Evolutionary conservation across 2,113 vertebrate species (phyloP).

Genomic region (Melanostigma gelatinosum): DNA sequence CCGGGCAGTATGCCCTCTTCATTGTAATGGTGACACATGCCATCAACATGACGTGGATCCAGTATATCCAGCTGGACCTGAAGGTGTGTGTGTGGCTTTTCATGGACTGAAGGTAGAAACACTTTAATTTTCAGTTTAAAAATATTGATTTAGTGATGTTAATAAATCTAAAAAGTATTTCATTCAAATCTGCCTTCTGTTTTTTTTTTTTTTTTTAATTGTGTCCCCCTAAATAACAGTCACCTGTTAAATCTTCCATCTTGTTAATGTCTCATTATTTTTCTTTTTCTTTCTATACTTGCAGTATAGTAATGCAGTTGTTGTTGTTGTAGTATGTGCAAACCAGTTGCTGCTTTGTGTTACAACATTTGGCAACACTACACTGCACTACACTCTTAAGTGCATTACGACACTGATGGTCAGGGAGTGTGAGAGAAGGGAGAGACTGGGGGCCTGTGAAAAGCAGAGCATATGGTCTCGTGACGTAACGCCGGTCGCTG

Average conservation of each 20-base stretch:
- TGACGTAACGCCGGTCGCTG: constrained; percentile 63
- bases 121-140: background rate
- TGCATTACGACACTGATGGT: background rate
- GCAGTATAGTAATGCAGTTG: background rate
- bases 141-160: background rate
- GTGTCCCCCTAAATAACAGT: background rate
- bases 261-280: background rate
- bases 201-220: too few species aligned
- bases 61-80: constrained; percentile 7
- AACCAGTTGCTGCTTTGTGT: background rate
- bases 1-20: background rate
- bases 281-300: background rate
- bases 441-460: constrained; percentile 11
- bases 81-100: background rate
- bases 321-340: background rate
- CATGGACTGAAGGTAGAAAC: background rate
- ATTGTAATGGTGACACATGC: constrained; percentile 21
- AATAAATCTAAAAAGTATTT: background rate
- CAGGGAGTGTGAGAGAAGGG: background rate
- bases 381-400: background rate
- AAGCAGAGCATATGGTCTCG: constrained; percentile 50
- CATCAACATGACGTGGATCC: background rate
- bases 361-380: background rate
- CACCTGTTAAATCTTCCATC: background rate
- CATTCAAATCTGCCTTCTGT: background rate